A percentile compares a stretch with the other conserved stretches of the same genome.
These are phyloP conservation scores for Ondatra zibethicus DNA, from an alignment of 2,113 vertebrate species.

Conservation along the genomic window DNA sequence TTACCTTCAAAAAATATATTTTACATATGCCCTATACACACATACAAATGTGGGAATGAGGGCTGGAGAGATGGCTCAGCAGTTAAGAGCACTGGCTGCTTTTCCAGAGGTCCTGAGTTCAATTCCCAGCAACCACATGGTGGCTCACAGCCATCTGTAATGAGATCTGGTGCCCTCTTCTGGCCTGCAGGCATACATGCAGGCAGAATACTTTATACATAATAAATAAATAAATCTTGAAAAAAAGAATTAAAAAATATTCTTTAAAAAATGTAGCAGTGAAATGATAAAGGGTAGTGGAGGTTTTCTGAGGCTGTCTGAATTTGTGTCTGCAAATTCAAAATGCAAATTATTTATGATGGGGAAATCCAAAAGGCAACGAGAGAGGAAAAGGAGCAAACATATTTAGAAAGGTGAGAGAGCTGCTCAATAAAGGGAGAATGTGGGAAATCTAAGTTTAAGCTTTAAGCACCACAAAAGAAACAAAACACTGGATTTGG, in stretches of 20 bases:
- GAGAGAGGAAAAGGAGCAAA: background rate
- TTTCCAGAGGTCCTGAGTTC: no score
- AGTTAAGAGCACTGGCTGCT: no score
- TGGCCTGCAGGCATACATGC: background rate
- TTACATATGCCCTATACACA: background rate
- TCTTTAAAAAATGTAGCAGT: background rate
- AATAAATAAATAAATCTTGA: background rate
- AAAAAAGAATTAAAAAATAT: background rate
- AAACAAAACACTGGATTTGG: background rate
- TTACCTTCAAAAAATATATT: background rate
- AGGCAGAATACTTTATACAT: background rate
- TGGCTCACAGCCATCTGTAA: background rate
- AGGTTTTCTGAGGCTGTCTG: constrained; percentile 28
- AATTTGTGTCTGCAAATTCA: background rate
- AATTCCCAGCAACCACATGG: background rate
- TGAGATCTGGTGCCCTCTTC: background rate
- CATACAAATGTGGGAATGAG: no score
- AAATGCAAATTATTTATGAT: background rate
- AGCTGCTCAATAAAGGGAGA: background rate
- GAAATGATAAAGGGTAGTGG: background rate
- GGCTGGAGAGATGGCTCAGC: no score
- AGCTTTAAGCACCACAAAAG: background rate
- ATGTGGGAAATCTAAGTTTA: background rate
- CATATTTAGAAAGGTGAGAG: background rate
- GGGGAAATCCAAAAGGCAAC: background rate